Conservation (phyloP, 2,797 vertebrate species). For the Amphiprion clarkii region DNA sequence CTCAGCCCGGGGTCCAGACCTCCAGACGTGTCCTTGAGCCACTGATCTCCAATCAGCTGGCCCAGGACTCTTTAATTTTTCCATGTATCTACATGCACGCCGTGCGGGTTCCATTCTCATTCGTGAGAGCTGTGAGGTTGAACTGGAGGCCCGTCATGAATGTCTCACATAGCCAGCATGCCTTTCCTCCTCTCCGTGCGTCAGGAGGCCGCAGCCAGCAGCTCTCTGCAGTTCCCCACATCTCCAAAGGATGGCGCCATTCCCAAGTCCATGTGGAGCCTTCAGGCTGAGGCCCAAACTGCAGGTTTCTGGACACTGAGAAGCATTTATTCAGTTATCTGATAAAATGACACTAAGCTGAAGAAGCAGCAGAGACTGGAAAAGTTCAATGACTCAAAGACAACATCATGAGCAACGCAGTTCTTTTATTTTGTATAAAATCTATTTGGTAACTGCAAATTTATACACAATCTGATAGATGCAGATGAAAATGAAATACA, state of each 20-base stretch:
- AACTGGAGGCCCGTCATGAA: slow-evolving; percentile 50
- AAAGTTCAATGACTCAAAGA: slow-evolving; percentile 12
- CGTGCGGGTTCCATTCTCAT: slow-evolving; percentile 32
- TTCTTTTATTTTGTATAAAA: slow-evolving; percentile 80
- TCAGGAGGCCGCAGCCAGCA: slow-evolving; percentile 45
- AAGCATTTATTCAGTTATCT: background rate
- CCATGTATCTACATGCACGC: slow-evolving; percentile 23
- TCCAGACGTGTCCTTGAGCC: slow-evolving; percentile 63
- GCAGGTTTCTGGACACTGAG: background rate
- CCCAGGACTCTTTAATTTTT: slow-evolving; percentile 38
- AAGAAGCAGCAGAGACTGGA: background rate
- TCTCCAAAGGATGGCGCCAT: slow-evolving; percentile 76
- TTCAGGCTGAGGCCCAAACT: background rate
- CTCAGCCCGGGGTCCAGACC: background rate
- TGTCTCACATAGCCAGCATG: slow-evolving; percentile 66
- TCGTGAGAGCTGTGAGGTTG: slow-evolving; percentile 42
- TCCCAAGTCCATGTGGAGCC: slow-evolving; percentile 41
- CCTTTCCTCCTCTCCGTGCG: slow-evolving; percentile 65
- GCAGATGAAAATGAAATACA: slow-evolving; percentile 25
- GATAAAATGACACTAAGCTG: no score
- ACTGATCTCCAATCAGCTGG: slow-evolving; percentile 5
- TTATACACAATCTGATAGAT: slow-evolving; percentile 62
- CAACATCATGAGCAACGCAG: slow-evolving; percentile 48
- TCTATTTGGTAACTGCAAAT: slow-evolving; percentile 70
- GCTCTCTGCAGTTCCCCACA: slow-evolving; percentile 44